Evolutionary conservation across 2,797 vertebrate genomes (phyloP).

Genomic region (Neosalanx taihuensis): DNA sequence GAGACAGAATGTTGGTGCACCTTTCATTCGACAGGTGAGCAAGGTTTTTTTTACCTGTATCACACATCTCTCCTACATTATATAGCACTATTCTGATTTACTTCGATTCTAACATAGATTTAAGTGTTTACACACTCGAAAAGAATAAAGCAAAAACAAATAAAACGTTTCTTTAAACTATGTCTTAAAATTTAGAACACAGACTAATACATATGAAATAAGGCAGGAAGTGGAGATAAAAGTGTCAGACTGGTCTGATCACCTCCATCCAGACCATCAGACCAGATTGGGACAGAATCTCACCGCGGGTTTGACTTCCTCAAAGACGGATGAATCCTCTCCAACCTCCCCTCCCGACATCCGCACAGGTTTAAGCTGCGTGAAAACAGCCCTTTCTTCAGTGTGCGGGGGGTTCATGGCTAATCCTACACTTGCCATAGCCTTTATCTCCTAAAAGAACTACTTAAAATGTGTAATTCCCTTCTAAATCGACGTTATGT

Average conservation of each 20-base stretch:
- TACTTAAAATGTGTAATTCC: neutral
- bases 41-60: too few species aligned
- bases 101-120: too few species aligned
- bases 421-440: constrained; percentile 81
- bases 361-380: constrained; percentile 82
- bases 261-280: neutral
- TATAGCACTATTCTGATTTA: too few species aligned
- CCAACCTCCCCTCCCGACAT: constrained; percentile 76
- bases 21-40: too few species aligned
- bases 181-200: neutral
- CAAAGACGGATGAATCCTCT: constrained; percentile 84
- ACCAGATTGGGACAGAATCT: constrained; percentile 51
- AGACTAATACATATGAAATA: neutral
- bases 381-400: constrained; percentile 80
- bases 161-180: neutral
- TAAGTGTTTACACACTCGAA: too few species aligned
- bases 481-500: constrained; percentile 5
- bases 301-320: constrained; percentile 83
- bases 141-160: too few species aligned
- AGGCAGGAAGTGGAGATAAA: constrained; percentile 3
- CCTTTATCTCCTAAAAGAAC: neutral
- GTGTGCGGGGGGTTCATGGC: constrained; percentile 69
- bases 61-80: too few species aligned
- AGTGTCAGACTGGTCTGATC: neutral
- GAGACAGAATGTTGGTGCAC: too few species aligned